Conservation (phyloP, 2,797 vertebrate genomes). For the Eupleurogrammus muticus region DNA sequence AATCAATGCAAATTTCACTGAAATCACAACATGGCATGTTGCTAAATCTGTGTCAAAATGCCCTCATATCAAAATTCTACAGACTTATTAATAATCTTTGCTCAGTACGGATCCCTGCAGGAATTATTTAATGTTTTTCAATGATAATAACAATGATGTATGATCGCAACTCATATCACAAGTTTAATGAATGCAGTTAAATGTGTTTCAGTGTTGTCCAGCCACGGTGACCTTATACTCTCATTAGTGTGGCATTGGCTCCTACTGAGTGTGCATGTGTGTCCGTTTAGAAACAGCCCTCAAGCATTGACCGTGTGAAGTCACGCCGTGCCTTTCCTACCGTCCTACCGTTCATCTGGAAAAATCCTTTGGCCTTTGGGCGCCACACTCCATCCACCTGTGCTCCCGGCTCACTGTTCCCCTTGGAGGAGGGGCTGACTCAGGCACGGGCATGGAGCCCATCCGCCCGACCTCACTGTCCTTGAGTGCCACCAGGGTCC, state of each 20-base stretch:
- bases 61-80: no score
- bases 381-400: slow-evolving; percentile 48
- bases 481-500: slow-evolving; percentile 62
- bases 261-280: slow-evolving; percentile 18
- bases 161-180: no score
- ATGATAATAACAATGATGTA: no score
- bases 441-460: slow-evolving; percentile 55
- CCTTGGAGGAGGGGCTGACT: slow-evolving; percentile 59
- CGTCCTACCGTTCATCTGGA: slow-evolving; percentile 59
- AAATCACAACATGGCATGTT: no score
- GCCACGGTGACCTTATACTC: slow-evolving; percentile 59
- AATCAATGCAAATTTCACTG: no score
- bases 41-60: no score
- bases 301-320: slow-evolving; percentile 45
- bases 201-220: no score
- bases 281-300: slow-evolving; percentile 54
- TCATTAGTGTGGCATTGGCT: slow-evolving; percentile 69
- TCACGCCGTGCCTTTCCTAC: slow-evolving; percentile 45
- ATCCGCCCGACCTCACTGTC: slow-evolving; percentile 64
- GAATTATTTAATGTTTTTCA: no score
- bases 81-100: no score
- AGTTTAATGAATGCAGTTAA: no score
- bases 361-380: slow-evolving; percentile 48
- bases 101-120: no score
- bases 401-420: slow-evolving; percentile 43